Evolutionary conservation across 2,888 invertebrate species (phyloP), one percentile per base, ranked within the genome.

Genomic region (Drosophila neonasuta): DNA sequence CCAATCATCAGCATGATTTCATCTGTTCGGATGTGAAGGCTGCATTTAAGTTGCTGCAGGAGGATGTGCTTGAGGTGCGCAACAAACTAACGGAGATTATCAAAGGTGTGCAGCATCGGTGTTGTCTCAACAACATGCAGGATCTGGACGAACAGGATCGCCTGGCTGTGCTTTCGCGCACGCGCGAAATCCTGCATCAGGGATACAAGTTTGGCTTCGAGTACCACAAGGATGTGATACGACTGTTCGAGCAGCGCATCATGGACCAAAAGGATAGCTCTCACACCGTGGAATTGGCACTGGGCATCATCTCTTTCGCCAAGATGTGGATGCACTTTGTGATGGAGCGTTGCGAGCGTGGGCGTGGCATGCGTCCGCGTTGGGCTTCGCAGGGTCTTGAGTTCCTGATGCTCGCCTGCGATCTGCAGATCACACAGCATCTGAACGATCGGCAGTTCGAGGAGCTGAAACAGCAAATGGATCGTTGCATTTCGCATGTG

Each of bases 351-450:
- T 98, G 97, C 89, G 97, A 97, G 87, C 91, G 95, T 1, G 96
- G 96, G 0, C 92, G 96, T 5, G 97, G 97, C 0, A 92, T 95
- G 76, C 91, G 96, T 20, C 96, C 97, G 0, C 92, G 97, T 87
- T 97, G 97, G 97, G 97, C 97, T 3, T 94, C 94, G 87, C 96
- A 96, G 88, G 97, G 97, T 0, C 89, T 97, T 56, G 97, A 97
- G 86, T 97, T 97, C 90, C 92, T 98, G 1, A 94, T 96, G 90
- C 92, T 95, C 44, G 96, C 96, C 0, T 97, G 96, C 87, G 96
- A 97, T 86, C 96, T 97, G 0, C 93, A 94, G 74, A 95, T 96
- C 82, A 95, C 97, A 0, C 93, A 93, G 74, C 94, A 94, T 88
- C 91, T 97, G 46, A 93, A 93, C 17, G 95, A 97, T 44, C 92